Base-by-base conservation (phyloP, 1,140 invertebrate species). In the Drosophila sucinea region DNA sequence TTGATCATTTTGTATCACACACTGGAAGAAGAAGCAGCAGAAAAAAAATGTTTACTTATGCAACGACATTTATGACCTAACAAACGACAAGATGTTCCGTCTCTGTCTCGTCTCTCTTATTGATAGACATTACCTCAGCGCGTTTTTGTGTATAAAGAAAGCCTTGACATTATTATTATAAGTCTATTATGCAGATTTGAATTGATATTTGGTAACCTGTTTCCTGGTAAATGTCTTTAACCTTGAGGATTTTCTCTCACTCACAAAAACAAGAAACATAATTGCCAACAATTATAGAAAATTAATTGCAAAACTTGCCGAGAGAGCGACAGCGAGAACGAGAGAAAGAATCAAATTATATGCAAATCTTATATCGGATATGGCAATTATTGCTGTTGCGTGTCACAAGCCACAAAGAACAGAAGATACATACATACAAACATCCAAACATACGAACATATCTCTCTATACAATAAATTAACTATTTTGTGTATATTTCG, bases 211-310 rank as follows among this genome's bases (percentile, higher is more conserved):
- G 23, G 38, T 17, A 60, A 41, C 8, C 29, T 2, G 68, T 23
- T 4, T 41, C 17, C 38, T 40, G 41, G 60, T 23, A 68, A 23
- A 29, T 56, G 41, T 44, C 11, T 27, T 54, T 38, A 11, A 35
- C 65, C 73, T 68, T 67, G 70, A 73, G 1, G 27, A 30, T 17
- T 27, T 27, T 44, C 44, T 62, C 38, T 41, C 29, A 25, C 44
- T 47, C 23, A 47, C n/a, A 6, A 8, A 30, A 30, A 54, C 25
- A 55, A 60, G 25, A 60, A 76, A 47, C 57, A 77, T 77, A 77
- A 77, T 70, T 76, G 38, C 47, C 60, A 58, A 30, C 40, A 71
- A 77, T 77, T 71, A 77, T 60, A 54, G 4, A 44, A 27, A 71
- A 58, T 66, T 71, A 71, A 77, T 71, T 55, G 35, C 38, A 51